A percentile compares a stretch with the other conserved stretches of the same genome.
These are phyloP conservation scores for Drosophila nannoptera DNA, from an alignment of 1,140 invertebrate genomes.

Conservation along the genomic window DNA sequence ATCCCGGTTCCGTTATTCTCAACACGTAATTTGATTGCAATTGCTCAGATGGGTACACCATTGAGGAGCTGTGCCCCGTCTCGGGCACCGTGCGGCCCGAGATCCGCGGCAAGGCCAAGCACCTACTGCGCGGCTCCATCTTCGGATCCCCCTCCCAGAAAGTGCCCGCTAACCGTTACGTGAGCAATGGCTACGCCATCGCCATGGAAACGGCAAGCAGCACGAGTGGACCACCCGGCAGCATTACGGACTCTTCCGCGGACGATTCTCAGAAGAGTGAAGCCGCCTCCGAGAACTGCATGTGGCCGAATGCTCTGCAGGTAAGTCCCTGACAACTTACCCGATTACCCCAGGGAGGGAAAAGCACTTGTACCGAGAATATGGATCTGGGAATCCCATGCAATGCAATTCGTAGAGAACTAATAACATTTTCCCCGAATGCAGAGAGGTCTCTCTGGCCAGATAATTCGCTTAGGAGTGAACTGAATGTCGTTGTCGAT, in stretches of 20 bases:
- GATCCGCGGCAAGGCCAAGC: conserved; percentile 63
- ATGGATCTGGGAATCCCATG: too few species aligned
- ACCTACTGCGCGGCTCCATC: conserved; percentile 68
- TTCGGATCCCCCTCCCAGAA: conserved; percentile 61
- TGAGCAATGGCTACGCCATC: conserved; percentile 45
- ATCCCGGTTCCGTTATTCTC: conserved; percentile 32
- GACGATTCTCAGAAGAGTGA: conserved; percentile 40
- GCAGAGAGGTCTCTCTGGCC: too few species aligned
- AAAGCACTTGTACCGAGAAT: too few species aligned
- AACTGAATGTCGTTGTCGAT: conserved; percentile 22
- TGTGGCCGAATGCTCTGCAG: conserved; percentile 78
- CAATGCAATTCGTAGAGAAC: too few species aligned
- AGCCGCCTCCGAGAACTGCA: conserved; percentile 65
- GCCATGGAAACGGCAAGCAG: conserved; percentile 28
- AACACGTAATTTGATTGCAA: conserved; percentile 32
- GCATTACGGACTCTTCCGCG: conserved; percentile 22
- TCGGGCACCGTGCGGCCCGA: conserved; percentile 42
- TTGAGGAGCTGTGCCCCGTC: conserved; percentile 69
- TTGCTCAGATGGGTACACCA: conserved; percentile 68
- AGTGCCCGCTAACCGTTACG: conserved; percentile 53
- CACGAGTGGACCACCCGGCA: conserved; percentile 22
- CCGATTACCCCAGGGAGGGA: background rate
- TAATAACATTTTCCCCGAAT: conserved; percentile 3
- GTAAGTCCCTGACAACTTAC: conserved; percentile 33
- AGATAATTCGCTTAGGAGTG: conserved; percentile 9